A percentile compares a stretch with the other conserved stretches of the same genome.
Conservation (phyloP, 2,888 invertebrate species). For the Cheilosia pagana region DNA sequence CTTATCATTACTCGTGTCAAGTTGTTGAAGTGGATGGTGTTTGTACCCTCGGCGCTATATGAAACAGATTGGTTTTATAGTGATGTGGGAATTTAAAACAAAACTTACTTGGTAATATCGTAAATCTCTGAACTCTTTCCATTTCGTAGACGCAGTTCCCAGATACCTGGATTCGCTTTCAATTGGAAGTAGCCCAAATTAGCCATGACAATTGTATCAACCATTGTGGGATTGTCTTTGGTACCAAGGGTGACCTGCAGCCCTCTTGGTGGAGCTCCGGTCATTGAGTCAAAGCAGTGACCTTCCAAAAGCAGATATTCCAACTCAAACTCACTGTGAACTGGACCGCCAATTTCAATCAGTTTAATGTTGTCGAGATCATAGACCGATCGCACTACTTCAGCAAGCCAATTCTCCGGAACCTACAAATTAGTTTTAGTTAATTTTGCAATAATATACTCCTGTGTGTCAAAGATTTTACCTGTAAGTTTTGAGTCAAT, state of each 20-base stretch:
- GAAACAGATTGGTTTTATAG: background rate
- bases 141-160: conserved; percentile 94
- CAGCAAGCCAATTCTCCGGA: conserved; percentile 98
- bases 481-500: conserved; percentile 92
- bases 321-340: conserved; percentile 97
- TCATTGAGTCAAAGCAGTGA: conserved; percentile 96
- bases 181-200: conserved; percentile 99
- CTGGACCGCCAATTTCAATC: conserved; percentile 94
- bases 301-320: conserved; percentile 96
- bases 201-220: conserved; percentile 99
- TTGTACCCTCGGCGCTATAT: conserved; percentile 84
- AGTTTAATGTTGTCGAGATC: conserved; percentile 98
- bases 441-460: no score
- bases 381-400: conserved; percentile 95
- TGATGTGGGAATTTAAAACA: background rate
- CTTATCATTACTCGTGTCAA: conserved; percentile 81
- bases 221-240: conserved; percentile 89
- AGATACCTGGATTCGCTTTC: conserved; percentile 98
- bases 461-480: conserved; percentile 84
- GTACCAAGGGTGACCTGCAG: conserved; percentile 98
- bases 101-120: conserved; percentile 89
- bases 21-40: conserved; percentile 83
- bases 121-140: conserved; percentile 98
- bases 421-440: conserved; percentile 84
- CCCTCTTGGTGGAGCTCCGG: conserved; percentile 97